A percentile compares a stretch with the other conserved stretches of the same genome.
Conservation (phyloP, 2,113 vertebrate genomes). For the Solea solea region DNA sequence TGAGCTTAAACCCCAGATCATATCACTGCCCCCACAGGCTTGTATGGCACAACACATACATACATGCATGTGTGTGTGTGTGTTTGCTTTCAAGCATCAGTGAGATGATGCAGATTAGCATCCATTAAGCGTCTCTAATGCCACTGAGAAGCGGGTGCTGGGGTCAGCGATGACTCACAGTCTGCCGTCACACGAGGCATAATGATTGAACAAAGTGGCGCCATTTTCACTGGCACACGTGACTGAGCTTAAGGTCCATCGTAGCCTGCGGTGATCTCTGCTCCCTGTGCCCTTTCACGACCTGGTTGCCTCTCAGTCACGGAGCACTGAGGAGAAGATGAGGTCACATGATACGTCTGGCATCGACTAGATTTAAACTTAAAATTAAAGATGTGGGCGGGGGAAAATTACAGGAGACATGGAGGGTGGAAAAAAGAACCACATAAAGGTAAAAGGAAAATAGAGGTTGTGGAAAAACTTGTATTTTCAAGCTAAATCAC, state of each 20-base stretch:
- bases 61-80: not conserved
- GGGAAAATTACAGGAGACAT: no score
- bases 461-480: no score
- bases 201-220: slow-evolving; percentile 13
- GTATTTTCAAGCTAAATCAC: no score
- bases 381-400: no score
- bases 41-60: no score
- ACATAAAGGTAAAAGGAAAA: no score
- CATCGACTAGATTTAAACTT: no score
- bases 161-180: slow-evolving; percentile 50
- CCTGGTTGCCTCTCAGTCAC: not conserved
- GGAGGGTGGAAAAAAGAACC: no score
- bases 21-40: no score
- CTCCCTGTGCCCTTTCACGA: not conserved
- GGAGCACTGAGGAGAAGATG: not conserved
- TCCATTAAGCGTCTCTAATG: slow-evolving; percentile 14
- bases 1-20: no score
- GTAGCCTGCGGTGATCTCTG: not conserved
- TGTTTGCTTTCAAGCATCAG: not conserved
- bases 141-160: slow-evolving; percentile 16
- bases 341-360: no score
- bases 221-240: not conserved
- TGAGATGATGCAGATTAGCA: slow-evolving; percentile 5
- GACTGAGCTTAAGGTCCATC: slow-evolving; percentile 20
- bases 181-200: slow-evolving; percentile 30